phyloP scores from a whole-genome alignment of 2,888 invertebrate genomes.

The Neocrepidodera transversa region DNA sequence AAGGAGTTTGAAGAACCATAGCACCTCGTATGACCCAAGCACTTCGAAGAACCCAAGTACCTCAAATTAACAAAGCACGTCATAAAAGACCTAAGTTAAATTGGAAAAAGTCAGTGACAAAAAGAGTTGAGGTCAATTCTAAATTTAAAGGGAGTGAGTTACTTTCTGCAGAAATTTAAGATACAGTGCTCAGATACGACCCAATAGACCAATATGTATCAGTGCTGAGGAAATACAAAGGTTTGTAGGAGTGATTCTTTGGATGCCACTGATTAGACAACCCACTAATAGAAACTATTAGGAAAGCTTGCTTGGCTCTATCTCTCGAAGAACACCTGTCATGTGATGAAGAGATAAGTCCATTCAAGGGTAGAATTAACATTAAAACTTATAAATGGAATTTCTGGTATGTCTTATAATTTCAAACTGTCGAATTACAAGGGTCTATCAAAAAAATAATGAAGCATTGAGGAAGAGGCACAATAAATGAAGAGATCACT shows the following conservation, averaged over 20 bases:
- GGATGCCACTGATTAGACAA: slow-evolving; percentile 19
- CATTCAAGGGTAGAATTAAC: no score
- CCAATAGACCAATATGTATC: slow-evolving; percentile 14
- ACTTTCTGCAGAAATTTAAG: slow-evolving; percentile 13
- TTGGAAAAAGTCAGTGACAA: background rate
- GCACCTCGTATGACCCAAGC: no score
- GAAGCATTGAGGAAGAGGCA: slow-evolving; percentile 5
- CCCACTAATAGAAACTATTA: slow-evolving; percentile 27
- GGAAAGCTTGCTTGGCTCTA: slow-evolving; percentile 11
- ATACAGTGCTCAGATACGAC: slow-evolving; percentile 13
- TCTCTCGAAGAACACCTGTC: no score
- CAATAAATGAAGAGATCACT: slow-evolving; percentile 10
- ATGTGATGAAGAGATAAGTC: no score
- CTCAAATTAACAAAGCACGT: no score
- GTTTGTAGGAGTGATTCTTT: no score
- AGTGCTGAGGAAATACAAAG: slow-evolving; percentile 11
- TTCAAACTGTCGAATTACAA: no score
- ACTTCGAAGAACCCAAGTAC: no score
- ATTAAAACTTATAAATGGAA: no score
- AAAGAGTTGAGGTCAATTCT: background rate
- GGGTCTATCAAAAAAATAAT: background rate
- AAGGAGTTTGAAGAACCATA: no score
- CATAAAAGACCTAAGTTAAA: no score
- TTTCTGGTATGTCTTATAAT: no score
- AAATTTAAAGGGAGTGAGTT: slow-evolving; percentile 17